Evolutionary conservation across 2,888 invertebrate species (phyloP), one percentile per base, ranked within the genome.

Genomic region (Celastrina argiolus): DNA sequence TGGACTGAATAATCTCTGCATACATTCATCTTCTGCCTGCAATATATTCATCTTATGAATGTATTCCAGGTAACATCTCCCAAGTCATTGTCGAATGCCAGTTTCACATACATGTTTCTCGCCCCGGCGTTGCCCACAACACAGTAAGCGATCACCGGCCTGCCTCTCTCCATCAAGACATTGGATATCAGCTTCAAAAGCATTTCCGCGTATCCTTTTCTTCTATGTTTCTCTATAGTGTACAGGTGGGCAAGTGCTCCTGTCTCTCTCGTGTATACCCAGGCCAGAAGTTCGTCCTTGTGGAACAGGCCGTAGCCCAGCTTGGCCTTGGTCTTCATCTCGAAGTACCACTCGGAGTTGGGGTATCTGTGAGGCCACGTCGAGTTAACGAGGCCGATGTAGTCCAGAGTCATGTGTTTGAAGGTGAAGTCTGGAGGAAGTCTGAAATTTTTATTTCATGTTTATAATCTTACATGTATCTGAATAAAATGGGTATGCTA

Each of bases 191-290:
- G 42, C 70, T 84, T 85, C 1, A 82, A 39, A 0, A 84, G 69
- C 26, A 82, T 56, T 63, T 79, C 79, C 0, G 78, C 85, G 56
- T 83, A 85, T 0, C 85, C 85, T 67, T 80, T 81, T 18, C 76
- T 76, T 68, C 87, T 82, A 2, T 84, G 74, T 1, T 76, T 71
- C 68, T 82, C 78, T 26, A 83, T 16, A 0, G 84, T 85, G 51
- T 78, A 86, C 10, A 86, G 69, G 67, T 87, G 85, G 0, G 78
- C 73, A 0, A 86, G 71, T 1, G 78, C 75, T 1, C 87, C 87
- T 58, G 72, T 74, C 73, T 85, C 83, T 28, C 79, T 82, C 8
- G 84, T 70, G 10, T 80, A 75, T 0, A 79, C 74, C 85, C 86
- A 87, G 1, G 81, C 72, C 7, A 81, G 64, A 3, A 83, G 70